Percentiles rank a stretch among this genome's conserved stretches.
Evolutionary conservation across 2,888 invertebrate genomes (phyloP).

Genomic region (Sminthurinus aureus): DNA sequence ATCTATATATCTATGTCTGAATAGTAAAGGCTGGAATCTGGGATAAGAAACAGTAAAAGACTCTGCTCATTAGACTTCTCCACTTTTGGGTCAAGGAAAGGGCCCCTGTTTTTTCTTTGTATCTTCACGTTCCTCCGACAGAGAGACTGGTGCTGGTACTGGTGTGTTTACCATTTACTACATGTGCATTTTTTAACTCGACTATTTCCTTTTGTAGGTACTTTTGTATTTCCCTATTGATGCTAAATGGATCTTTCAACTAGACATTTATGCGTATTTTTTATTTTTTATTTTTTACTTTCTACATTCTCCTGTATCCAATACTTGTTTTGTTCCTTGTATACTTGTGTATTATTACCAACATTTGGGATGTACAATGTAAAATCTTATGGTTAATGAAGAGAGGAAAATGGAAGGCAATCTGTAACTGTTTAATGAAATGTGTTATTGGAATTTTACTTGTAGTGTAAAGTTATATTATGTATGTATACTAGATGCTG

Average conservation of each 20-base stretch:
- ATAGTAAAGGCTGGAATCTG: background rate
- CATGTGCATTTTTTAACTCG: no score
- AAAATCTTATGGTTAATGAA: background rate
- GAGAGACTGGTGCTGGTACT: background rate
- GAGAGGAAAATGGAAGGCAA: background rate
- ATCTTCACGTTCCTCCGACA: background rate
- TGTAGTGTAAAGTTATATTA: background rate
- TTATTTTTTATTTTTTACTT: constrained; percentile 1
- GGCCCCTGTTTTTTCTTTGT: constrained; percentile 29
- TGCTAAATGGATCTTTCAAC: constrained; percentile 26
- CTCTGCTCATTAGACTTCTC: constrained; percentile 8
- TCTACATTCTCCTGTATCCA: background rate
- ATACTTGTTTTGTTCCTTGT: no score
- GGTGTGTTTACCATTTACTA: no score
- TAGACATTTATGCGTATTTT: constrained; percentile 27
- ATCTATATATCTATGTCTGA: no score
- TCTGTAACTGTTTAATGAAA: background rate
- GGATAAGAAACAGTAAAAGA: background rate
- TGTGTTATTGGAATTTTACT: background rate
- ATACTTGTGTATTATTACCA: no score
- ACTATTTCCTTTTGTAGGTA: no score
- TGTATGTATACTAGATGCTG: background rate
- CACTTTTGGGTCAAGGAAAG: constrained; percentile 45
- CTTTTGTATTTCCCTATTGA: background rate
- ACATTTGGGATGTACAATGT: background rate